Evolutionary conservation across 2,888 invertebrate species (phyloP).

Genomic region (Aspidiotus destructor): DNA sequence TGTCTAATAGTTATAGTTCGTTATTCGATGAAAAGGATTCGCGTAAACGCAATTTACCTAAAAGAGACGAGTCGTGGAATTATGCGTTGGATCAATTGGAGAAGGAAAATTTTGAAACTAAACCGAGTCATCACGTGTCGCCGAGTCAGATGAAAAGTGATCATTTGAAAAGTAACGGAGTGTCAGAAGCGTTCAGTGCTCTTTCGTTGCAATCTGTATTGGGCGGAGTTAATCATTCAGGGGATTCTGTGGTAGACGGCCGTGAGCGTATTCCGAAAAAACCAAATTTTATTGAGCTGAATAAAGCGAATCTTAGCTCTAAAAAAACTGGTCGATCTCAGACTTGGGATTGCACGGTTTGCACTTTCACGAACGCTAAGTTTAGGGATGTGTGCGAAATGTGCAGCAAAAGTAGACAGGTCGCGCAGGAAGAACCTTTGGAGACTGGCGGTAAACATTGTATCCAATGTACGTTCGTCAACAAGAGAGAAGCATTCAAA

Average conservation of each 20-base stretch:
- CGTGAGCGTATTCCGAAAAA: neutral
- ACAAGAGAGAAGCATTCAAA: conserved; percentile 52
- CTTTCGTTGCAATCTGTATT: neutral
- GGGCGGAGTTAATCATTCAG: neutral
- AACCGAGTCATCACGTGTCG: neutral
- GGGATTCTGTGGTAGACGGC: neutral
- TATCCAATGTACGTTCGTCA: conserved; percentile 64
- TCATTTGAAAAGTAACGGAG: neutral
- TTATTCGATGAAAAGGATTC: neutral
- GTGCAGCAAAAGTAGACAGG: conserved; percentile 56
- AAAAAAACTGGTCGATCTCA: neutral
- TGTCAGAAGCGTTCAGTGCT: neutral
- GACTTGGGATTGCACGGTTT: conserved; percentile 59
- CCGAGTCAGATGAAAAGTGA: neutral
- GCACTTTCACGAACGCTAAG: conserved; percentile 57
- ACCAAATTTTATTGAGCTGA: neutral
- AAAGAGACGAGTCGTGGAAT: neutral
- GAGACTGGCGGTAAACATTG: conserved; percentile 66
- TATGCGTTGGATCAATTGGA: neutral
- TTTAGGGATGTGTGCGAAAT: conserved; percentile 58
- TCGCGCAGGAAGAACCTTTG: conserved; percentile 54
- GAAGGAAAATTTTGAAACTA: neutral
- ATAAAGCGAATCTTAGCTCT: neutral
- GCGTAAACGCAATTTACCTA: neutral
- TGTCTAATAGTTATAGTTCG: neutral